Evolutionary conservation across 2,888 invertebrate species (phyloP).

Genomic region (Amiota communis): DNA sequence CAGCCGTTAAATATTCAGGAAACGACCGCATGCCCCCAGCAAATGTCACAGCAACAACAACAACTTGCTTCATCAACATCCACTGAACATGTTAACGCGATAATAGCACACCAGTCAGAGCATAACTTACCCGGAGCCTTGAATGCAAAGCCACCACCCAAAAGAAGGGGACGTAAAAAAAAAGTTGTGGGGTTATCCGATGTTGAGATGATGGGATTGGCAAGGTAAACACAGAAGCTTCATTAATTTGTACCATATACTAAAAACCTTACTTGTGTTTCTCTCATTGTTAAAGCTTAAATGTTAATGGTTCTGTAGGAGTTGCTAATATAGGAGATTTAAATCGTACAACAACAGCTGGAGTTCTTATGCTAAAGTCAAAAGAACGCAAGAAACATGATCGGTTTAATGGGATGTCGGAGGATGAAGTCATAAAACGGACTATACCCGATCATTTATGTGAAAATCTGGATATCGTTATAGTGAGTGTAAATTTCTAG

Average conservation of each 20-base stretch:
- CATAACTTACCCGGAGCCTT: conserved; percentile 11
- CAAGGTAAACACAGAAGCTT: no score
- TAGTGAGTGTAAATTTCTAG: conserved; percentile 86
- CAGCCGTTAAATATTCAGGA: not conserved
- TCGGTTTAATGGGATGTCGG: conserved; percentile 96
- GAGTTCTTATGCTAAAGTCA: conserved; percentile 47
- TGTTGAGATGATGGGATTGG: no score
- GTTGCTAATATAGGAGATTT: not conserved
- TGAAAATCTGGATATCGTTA: conserved; percentile 96
- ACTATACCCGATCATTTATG: conserved; percentile 95
- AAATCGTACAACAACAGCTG: not conserved
- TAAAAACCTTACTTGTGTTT: not conserved
- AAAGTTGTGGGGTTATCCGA: conserved; percentile 74
- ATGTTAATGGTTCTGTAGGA: not conserved
- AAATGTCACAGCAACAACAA: conserved; percentile 27
- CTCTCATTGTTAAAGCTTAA: not conserved
- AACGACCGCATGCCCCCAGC: not conserved
- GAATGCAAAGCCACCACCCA: conserved; percentile 74
- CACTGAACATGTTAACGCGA: conserved; percentile 2
- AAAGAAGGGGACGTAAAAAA: conserved; percentile 91
- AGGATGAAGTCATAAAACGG: conserved; percentile 94
- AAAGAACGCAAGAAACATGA: conserved; percentile 95
- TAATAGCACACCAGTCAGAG: conserved; percentile 22
- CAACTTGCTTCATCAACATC: conserved; percentile 17
- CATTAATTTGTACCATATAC: conserved; percentile 6